Base-by-base conservation (phyloP, 2,888 invertebrate genomes). In the Pediacus dermestoides region DNA sequence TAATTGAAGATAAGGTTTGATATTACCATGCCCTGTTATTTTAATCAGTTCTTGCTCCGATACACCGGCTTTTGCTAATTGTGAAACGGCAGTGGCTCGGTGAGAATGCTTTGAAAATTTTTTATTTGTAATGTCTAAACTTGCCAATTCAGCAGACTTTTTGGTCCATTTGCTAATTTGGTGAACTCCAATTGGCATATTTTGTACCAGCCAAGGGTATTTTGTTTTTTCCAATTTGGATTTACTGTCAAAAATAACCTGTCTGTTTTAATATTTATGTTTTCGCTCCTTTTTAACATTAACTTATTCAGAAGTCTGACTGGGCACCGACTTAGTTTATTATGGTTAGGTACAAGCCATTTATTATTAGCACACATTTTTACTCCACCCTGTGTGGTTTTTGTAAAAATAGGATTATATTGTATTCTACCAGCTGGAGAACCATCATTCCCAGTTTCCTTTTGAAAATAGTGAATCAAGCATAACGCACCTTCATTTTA, bases 201-300 rank as follows among this genome's bases (percentile, higher is more conserved):
- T 37, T 37, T 31, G 18, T 31, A 37, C 37, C 31, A 37, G 22
- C 31, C n/a, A n/a, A n/a, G 18, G 22, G 30, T 21, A 8, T 9
- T 11, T 31, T 12, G 3, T n/a, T 21, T 14, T 34, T 38, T 33
- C 38, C 33, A 25, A 11, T 32, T 2, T 11, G 26, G 13, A 34
- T 34, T 38, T 10, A 8, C 2, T 34, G 9, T 38, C 6, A 34
- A n/a, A 27, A 38, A 38, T 25, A 34, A 25, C 34, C 38, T 38
- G 26, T 38, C 34, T 8, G 14, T 14, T 9, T 32, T 34, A 33
- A 34, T 38, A 34, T 38, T 26, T n/a, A n/a, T n/a, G n/a, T n/a
- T n/a, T 4, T 7, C 10, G 15, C 34, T 26, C 18, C 38, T 22
- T 34, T 38, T 38, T 16, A 33, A 33, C 9, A 38, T 33, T 10